These are phyloP conservation scores for Bungarus multicinctus DNA, from an alignment of 2,113 vertebrate species.

Conservation along the genomic window DNA sequence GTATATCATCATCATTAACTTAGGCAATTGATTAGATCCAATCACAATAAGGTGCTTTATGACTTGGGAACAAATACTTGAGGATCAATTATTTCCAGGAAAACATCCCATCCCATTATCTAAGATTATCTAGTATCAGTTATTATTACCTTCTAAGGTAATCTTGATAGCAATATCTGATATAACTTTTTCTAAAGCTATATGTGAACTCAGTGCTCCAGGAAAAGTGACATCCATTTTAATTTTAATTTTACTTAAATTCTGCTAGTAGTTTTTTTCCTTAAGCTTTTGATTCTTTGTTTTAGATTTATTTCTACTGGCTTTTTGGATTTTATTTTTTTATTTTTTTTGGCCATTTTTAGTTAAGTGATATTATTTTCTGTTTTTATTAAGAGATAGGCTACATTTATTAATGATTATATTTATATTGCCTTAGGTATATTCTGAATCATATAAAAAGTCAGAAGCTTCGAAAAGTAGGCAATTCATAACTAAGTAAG, in stretches of 20 bases:
- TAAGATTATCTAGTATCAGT: background rate
- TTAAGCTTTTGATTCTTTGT: background rate
- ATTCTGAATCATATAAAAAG: background rate
- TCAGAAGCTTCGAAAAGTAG: background rate
- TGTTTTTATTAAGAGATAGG: background rate
- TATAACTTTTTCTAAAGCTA: background rate
- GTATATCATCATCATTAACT: background rate
- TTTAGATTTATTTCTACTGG: background rate
- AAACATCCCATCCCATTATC: background rate
- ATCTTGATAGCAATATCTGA: background rate
- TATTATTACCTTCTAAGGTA: background rate
- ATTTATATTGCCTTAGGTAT: background rate
- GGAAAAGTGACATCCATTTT: background rate
- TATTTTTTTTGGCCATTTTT: background rate
- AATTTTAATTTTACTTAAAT: background rate
- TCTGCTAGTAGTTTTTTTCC: background rate
- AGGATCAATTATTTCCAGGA: background rate
- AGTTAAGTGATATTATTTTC: background rate
- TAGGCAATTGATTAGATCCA: background rate
- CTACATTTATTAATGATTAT: background rate
- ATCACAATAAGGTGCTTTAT: background rate
- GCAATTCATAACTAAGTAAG: background rate
- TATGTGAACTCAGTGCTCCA: background rate
- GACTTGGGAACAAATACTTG: background rate
- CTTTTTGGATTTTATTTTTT: background rate